Evolutionary conservation across 2,888 invertebrate species (phyloP).

Genomic region (Melinopterus prodromus): DNA sequence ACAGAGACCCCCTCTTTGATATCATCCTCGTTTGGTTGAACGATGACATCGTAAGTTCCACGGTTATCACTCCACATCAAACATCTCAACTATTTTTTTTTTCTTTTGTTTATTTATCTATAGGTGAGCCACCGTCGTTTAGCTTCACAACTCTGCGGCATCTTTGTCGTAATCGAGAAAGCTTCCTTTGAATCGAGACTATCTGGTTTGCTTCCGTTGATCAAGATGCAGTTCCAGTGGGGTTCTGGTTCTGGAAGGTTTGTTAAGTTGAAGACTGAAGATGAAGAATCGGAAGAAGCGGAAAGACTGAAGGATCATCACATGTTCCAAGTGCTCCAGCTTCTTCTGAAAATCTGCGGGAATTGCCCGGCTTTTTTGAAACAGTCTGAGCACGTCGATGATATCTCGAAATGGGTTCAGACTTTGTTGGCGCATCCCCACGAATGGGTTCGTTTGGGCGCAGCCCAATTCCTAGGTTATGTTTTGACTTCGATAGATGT

Average conservation of each 20-base stretch:
- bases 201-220: slow-evolving; percentile 68
- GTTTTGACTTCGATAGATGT: slow-evolving; percentile 72
- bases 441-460: slow-evolving; percentile 83
- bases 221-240: slow-evolving; percentile 53
- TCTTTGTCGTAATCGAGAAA: slow-evolving; percentile 82
- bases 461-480: slow-evolving; percentile 79
- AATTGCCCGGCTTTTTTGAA: slow-evolving; percentile 70
- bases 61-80: too few species aligned
- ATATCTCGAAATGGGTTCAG: slow-evolving; percentile 73
- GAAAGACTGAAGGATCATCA: slow-evolving; percentile 77
- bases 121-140: slow-evolving; percentile 75
- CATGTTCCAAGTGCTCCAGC: slow-evolving; percentile 76
- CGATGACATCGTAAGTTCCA: slow-evolving; percentile 66
- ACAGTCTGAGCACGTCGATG: slow-evolving; percentile 64
- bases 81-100: too few species aligned
- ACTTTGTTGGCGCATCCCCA: slow-evolving; percentile 82
- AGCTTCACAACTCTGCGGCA: slow-evolving; percentile 79
- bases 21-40: slow-evolving; percentile 75
- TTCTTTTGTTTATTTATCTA: slow-evolving; percentile 43
- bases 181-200: slow-evolving; percentile 74
- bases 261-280: slow-evolving; percentile 28
- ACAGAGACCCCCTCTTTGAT: slow-evolving; percentile 75
- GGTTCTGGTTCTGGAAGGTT: slow-evolving; percentile 37
- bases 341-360: slow-evolving; percentile 73
- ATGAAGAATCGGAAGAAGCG: slow-evolving; percentile 58